A percentile compares a stretch with the other conserved stretches of the same genome.
phyloP scores from a whole-genome alignment of 2,888 invertebrate species.

The Apamea crenata region DNA sequence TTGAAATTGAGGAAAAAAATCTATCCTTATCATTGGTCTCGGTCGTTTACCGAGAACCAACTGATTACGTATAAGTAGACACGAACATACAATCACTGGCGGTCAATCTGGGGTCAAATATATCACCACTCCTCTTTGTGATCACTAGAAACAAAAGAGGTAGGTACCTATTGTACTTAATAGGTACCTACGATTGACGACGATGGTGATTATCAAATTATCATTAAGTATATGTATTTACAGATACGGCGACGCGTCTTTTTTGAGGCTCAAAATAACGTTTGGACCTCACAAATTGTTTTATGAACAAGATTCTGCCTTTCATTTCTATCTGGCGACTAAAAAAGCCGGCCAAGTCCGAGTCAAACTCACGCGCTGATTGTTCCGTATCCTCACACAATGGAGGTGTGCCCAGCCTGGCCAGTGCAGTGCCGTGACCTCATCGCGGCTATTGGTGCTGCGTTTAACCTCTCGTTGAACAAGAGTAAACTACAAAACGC shows the following conservation, averaged over 20 bases:
- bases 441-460: neutral
- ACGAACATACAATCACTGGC: conserved; percentile 17
- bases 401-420: too few relatives aligned
- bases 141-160: conserved; percentile 14
- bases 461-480: neutral
- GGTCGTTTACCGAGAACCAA: conserved; percentile 24
- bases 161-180: neutral
- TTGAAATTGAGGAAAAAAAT: neutral
- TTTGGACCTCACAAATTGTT: too few relatives aligned
- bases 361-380: neutral
- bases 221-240: conserved; percentile 1
- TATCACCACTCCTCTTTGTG: conserved; percentile 36
- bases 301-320: neutral
- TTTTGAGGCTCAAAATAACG: neutral
- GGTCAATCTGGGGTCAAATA: conserved; percentile 36
- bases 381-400: neutral
- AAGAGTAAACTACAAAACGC: neutral
- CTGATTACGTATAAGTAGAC: conserved; percentile 17
- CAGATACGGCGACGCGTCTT: neutral
- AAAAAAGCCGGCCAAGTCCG: neutral
- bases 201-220: neutral
- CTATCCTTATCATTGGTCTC: neutral
- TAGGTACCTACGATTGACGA: neutral
- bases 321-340: neutral
- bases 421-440: neutral